A percentile compares a stretch with the other conserved stretches of the same genome.
Evolutionary conservation across 2,113 vertebrate genomes (phyloP).

Genomic region (Xyliphius kryptos): DNA sequence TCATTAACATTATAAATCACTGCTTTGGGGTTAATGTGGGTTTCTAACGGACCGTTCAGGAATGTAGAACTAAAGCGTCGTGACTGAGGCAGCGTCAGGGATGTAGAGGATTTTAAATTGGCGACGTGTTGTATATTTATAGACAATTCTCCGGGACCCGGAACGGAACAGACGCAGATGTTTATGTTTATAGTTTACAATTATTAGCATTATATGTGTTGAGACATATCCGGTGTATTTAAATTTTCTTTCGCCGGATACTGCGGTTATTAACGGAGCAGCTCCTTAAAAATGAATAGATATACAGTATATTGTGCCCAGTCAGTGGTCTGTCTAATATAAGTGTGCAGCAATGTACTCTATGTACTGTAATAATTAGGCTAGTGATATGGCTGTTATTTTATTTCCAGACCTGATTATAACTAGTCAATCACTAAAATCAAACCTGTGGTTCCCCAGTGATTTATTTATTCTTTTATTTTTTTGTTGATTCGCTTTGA

Average conservation of each 20-base stretch:
- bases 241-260: background rate
- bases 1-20: no score
- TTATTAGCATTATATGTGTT: no score
- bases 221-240: background rate
- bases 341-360: background rate
- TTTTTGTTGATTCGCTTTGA: background rate
- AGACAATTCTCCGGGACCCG: no score
- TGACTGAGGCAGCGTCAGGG: background rate
- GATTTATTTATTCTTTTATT: no score
- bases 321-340: background rate
- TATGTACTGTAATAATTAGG: background rate
- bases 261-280: background rate
- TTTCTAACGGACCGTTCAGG: no score
- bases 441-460: background rate
- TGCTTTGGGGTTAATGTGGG: no score
- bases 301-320: background rate
- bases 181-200: no score
- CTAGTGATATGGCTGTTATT: background rate
- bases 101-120: conserved; percentile 33
- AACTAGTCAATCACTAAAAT: background rate
- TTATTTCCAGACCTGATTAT: background rate
- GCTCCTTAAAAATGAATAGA: background rate
- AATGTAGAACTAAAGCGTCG: no score
- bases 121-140: no score
- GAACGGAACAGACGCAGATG: no score